Base-by-base conservation (phyloP, 2,888 invertebrate genomes). In the Junonia oenone region DNA sequence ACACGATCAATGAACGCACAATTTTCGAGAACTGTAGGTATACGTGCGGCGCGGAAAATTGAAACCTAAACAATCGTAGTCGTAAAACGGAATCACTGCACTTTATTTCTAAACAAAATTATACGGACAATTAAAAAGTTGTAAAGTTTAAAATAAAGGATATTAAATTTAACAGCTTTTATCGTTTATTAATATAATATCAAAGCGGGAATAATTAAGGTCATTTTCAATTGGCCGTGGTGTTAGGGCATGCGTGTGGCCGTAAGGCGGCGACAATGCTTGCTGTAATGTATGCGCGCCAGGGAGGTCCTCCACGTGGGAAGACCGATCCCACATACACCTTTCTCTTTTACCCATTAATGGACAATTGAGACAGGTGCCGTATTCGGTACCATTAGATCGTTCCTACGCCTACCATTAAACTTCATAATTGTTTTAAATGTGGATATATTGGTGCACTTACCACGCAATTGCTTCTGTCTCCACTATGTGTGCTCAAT, bases 291-390 rank as follows among this genome's bases (percentile, higher is more conserved):
- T 87, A 88, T 90, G 89, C 89, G 74, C 88, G 71, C 75, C 75
- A 71, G 79, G 88, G 89, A 87, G 88, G 89, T 87, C 88, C 77
- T 66, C 69, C 71, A 72, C 82, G 84, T 83, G 85, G 83, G 86
- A 84, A 81, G 75, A 77, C 68, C 71, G 73, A 75, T 76, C 77
- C 67, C 69, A 59, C 51, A 59, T 63, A 64, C 68, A 71, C 68
- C 66, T 69, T 67, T 68, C 69, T 66, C 65, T 66, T 62, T 64
- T 65, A 62, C 63, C 62, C 64, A 60, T 65, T 65, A 66, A 66
- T 65, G 63, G 65, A 62, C 63, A 62, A 68, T 63, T 63, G 62
- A 62, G 64, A 63, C 66, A 66, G 64, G 65, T 68, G 66, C 64
- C 62, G 62, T 65, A 63, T 69, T 64, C 64, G 64, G 65, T 62